Conservation (phyloP, 2,888 invertebrate species). For the Alitta virens region DNA sequence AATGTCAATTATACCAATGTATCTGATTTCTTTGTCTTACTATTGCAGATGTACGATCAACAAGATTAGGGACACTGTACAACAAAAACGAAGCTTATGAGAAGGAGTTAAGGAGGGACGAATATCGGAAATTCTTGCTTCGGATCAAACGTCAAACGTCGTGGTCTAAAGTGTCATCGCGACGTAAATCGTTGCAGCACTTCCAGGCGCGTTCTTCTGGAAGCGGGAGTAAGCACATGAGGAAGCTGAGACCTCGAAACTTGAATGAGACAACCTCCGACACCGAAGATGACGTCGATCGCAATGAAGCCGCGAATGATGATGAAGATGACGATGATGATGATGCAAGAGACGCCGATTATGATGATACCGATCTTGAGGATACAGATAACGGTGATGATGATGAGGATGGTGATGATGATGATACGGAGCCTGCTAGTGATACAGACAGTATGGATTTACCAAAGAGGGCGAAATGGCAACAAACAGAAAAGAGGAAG, state of each 20-base stretch:
- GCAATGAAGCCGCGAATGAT: neutral
- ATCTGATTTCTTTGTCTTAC: neutral
- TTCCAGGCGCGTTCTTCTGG: too few species aligned
- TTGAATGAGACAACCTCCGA: constrained; percentile 4
- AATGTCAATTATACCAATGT: too few species aligned
- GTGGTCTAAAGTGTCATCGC: too few species aligned
- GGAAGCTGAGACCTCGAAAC: neutral
- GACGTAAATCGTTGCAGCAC: too few species aligned
- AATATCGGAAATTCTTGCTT: constrained; percentile 30
- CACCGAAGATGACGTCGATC: constrained; percentile 2
- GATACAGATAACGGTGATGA: neutral
- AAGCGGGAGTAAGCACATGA: neutral
- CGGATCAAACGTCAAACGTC: constrained; percentile 24
- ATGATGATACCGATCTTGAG: neutral
- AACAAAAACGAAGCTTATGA: constrained; percentile 43
- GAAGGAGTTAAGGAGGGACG: constrained; percentile 35
- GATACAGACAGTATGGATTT: neutral
- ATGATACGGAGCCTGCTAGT: neutral
- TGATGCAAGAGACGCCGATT: neutral
- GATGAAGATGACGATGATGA: neutral
- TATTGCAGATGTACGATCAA: neutral
- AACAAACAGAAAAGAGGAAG: too few species aligned
- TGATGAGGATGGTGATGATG: neutral
- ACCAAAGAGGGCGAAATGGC: too few species aligned
- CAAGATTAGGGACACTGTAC: constrained; percentile 20